Evolutionary conservation across 2,113 vertebrate genomes (phyloP).

Genomic region (Athene cunicularia): DNA sequence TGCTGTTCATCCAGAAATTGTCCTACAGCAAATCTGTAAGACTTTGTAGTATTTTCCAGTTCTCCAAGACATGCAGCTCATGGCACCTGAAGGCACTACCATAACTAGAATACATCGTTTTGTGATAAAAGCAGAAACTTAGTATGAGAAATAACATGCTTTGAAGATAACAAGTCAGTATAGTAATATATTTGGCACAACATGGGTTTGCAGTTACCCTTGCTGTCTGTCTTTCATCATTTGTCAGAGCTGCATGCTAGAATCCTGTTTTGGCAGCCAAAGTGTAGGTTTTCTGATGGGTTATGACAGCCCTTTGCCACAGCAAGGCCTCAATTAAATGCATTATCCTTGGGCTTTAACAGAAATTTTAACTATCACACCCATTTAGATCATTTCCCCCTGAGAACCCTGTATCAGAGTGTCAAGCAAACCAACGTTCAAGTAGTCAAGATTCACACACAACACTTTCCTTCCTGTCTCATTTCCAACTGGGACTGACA

Average conservation of each 20-base stretch:
- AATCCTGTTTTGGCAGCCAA: background rate
- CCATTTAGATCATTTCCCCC: background rate
- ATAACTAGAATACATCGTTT: too few species aligned
- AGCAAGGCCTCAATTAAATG: background rate
- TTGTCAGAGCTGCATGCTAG: background rate
- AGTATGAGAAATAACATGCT: background rate
- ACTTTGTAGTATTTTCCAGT: background rate
- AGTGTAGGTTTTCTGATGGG: background rate
- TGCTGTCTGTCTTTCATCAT: background rate
- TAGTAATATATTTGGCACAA: background rate
- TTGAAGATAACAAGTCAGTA: background rate
- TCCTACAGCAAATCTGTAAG: accelerated
- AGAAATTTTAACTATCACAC: background rate
- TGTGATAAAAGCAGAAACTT: background rate
- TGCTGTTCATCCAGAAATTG: background rate
- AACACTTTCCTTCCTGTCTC: background rate
- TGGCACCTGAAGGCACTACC: background rate
- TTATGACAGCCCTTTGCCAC: background rate
- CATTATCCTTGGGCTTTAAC: background rate
- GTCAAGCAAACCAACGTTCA: background rate
- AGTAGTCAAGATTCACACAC: background rate
- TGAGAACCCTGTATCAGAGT: accelerated
- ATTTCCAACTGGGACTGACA: background rate
- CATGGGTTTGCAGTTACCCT: background rate
- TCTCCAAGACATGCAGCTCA: background rate